phyloP scores from a whole-genome alignment of 1,140 invertebrate species.

The Bombus turneri region DNA sequence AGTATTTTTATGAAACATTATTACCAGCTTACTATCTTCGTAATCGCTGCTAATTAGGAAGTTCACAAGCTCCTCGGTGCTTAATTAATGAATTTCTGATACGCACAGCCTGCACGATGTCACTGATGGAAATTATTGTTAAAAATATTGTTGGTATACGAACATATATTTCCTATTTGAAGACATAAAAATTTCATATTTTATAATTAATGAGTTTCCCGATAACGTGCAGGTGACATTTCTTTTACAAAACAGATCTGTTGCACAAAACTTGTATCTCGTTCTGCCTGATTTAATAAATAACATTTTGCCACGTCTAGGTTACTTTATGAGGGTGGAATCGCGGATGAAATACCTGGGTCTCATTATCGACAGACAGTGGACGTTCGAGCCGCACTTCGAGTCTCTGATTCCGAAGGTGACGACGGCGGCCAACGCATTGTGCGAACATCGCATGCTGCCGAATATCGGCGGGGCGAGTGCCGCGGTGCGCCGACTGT shows the following conservation, averaged over 20 bases:
- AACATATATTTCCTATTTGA: not conserved
- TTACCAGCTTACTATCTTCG: slow-evolving; percentile 5
- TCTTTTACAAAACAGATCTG: not conserved
- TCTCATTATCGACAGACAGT: no score
- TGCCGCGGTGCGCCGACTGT: no score
- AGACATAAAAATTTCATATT: not conserved
- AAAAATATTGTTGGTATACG: not conserved
- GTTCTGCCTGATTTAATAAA: no score
- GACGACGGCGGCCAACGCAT: no score
- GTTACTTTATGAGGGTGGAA: no score
- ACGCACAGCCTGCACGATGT: not conserved
- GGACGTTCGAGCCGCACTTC: no score
- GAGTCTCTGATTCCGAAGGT: no score
- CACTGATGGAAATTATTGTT: not conserved
- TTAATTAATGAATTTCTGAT: slow-evolving; percentile 38
- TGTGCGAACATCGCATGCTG: no score
- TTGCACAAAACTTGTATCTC: not conserved
- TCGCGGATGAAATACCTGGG: no score
- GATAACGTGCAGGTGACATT: not conserved
- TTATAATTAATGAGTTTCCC: not conserved
- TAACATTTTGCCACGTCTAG: no score
- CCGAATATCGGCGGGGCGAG: no score
- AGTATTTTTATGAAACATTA: slow-evolving; percentile 30
- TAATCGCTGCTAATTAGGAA: slow-evolving; percentile 36
- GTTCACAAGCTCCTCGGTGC: slow-evolving; percentile 4